Evolutionary conservation across 2,113 vertebrate genomes (phyloP).

Genomic region (Dicerorhinus sumatrensis): DNA sequence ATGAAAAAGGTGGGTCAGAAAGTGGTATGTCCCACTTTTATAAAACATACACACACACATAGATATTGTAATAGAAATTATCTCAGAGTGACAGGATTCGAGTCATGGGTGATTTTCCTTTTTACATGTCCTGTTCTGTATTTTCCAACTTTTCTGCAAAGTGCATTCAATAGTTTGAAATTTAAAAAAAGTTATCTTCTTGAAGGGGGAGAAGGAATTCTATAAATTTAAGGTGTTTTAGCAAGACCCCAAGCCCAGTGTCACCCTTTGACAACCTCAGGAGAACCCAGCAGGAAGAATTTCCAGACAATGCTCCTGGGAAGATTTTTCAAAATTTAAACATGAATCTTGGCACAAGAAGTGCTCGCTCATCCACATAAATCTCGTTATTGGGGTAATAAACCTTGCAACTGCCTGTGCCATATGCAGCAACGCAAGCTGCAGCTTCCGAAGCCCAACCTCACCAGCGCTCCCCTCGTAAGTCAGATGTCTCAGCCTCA

Average conservation of each 20-base stretch:
- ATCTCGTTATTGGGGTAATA: neutral
- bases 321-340: constrained; percentile 3
- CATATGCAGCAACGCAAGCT: accelerated
- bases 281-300: neutral
- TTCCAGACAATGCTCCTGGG: neutral
- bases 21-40: neutral
- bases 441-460: neutral
- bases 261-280: neutral
- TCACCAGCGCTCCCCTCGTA: neutral
- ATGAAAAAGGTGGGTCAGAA: neutral
- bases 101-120: neutral
- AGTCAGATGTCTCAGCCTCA: neutral
- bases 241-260: neutral
- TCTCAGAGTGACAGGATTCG: neutral
- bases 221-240: neutral
- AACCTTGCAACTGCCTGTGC: neutral
- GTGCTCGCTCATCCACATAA: accelerated
- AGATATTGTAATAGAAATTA: neutral
- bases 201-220: neutral
- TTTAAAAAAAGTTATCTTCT: neutral
- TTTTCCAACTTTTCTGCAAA: constrained; percentile 20
- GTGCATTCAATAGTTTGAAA: neutral
- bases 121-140: neutral
- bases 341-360: neutral
- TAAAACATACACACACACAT: neutral